phyloP scores from a whole-genome alignment of 2,888 invertebrate species.

The Escarpia spicata region DNA sequence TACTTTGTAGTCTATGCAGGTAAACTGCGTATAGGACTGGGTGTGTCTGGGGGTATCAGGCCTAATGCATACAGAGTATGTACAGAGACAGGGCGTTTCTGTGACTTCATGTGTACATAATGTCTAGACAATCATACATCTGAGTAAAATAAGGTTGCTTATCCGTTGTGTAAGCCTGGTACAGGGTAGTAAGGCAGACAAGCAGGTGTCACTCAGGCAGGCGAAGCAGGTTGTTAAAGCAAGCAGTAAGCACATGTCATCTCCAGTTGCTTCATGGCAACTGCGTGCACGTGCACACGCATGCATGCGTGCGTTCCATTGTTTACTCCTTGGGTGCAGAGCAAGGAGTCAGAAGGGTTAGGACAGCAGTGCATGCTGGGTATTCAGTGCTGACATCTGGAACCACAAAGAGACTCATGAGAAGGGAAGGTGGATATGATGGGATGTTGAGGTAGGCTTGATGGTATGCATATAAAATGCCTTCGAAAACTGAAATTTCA shows the following conservation, averaged over 20 bases:
- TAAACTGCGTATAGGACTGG: too few species aligned
- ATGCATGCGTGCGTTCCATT: not conserved
- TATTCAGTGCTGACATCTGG: not conserved
- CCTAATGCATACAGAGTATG: too few species aligned
- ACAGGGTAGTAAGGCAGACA: not conserved
- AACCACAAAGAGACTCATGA: not conserved
- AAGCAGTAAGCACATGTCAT: not conserved
- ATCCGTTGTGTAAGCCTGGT: too few species aligned
- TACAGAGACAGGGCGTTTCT: too few species aligned
- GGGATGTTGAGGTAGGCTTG: not conserved
- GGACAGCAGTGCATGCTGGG: conserved; percentile 13
- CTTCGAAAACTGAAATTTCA: not conserved
- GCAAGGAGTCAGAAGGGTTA: not conserved
- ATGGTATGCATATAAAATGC: not conserved
- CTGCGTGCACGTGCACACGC: not conserved
- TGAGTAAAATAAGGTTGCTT: not conserved
- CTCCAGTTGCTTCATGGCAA: not conserved
- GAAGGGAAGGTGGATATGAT: not conserved
- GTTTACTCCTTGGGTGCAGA: not conserved
- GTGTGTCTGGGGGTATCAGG: too few species aligned
- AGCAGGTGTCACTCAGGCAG: not conserved
- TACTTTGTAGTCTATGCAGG: too few species aligned
- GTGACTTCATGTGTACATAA: too few species aligned
- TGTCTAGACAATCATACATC: not conserved
- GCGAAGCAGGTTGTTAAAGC: not conserved